Evolutionary conservation across 2,888 invertebrate species (phyloP), one percentile per base, ranked within the genome.

Genomic region (Xanthorhoe spadicearia): DNA sequence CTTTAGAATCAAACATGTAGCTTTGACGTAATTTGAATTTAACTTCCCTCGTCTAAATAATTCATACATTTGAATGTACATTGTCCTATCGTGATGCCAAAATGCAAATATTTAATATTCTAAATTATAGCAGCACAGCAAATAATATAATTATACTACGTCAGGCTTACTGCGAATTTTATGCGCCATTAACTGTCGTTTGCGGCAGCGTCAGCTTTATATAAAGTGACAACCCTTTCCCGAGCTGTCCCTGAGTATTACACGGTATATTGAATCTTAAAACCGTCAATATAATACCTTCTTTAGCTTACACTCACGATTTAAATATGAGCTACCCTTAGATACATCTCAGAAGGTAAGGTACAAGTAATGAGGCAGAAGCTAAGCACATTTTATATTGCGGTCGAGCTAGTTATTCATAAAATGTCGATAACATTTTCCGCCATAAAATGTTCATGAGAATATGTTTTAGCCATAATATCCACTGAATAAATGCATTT

Each of bases 171-270:
- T 84, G 81, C 74, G 84, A 88, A 90, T 89, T 90, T 88, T 86
- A 90, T 88, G 87, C 87, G 82, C 87, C 89, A 90, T 90, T 89
- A 88, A 85, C 85, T 87, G 85, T 85, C 86, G 85, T 87, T 88
- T 86, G 86, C 83, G 87, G 85, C 82, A 76, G 83, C 83, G 85
- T 89, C 86, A 86, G 87, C 88, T 83, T 88, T 87, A 86, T 85
- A 88, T 83, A 86, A 87, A 87, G 83, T 88, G 89, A 88, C 87
- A 89, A 88, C 85, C 85, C 87, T 88, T 87, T 82, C 77, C 75
- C 75, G 77, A 78, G 79, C 75, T 77, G 73, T 70, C 77, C 66
- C 61, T 69, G 64, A 67, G 73, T 69, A 70, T 69, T 64, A 68
- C 74, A 80, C 68, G 71, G 77, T 71, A 83, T 74, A 83, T 80